phyloP scores from a whole-genome alignment of 2,888 invertebrate genomes.

The Drosophila nr. fundita region DNA sequence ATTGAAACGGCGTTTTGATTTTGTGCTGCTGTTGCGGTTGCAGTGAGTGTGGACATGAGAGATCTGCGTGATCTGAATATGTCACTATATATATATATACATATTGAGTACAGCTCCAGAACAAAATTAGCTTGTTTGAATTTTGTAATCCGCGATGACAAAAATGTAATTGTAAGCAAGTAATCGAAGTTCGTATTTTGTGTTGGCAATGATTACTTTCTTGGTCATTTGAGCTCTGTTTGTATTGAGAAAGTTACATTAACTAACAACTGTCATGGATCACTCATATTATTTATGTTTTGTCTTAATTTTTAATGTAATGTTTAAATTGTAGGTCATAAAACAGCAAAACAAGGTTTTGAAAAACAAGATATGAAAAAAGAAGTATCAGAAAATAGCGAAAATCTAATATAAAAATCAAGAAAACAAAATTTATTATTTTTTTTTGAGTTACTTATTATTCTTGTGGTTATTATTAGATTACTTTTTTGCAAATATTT shows the following conservation, averaged over 20 bases:
- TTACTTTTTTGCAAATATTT: not conserved
- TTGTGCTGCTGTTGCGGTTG: no score
- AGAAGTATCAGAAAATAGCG: not conserved
- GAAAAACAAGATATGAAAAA: not conserved
- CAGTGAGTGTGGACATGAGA: no score
- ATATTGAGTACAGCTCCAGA: not conserved
- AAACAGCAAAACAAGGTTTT: not conserved
- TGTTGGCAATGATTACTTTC: not conserved
- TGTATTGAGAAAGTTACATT: not conserved
- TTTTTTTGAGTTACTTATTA: not conserved
- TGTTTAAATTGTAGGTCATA: not conserved
- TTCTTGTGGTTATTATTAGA: not conserved
- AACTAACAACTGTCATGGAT: no score
- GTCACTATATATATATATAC: not conserved
- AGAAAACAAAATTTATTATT: not conserved
- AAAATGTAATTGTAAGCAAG: no score
- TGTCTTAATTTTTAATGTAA: no score
- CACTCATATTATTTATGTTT: not conserved
- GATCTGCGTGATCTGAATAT: no score
- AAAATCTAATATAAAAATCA: not conserved
- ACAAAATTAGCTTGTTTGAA: conserved; percentile 11
- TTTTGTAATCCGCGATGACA: not conserved
- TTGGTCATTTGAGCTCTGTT: not conserved
- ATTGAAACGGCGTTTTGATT: no score
- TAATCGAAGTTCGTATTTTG: not conserved